Evolutionary conservation across 2,113 vertebrate species (phyloP).

Genomic region (Zosterops japonicus): DNA sequence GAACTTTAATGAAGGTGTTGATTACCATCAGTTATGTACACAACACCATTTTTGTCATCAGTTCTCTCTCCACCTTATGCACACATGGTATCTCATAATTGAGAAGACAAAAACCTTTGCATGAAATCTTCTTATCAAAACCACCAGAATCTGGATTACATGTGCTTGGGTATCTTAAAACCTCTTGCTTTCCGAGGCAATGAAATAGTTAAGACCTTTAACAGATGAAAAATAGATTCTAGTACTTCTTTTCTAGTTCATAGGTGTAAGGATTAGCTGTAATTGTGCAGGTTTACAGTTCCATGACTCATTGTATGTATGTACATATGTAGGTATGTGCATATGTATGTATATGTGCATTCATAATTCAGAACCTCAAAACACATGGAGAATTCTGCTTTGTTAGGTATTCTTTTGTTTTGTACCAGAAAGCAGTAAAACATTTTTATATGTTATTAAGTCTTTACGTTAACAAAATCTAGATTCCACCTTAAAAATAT

Average conservation of each 20-base stretch:
- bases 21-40: background rate
- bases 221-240: conserved; percentile 4
- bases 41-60: background rate
- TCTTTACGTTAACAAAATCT: conserved; percentile 76
- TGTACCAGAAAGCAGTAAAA: conserved; percentile 64
- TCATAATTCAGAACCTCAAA: conserved; percentile 58
- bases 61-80: background rate
- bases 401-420: background rate
- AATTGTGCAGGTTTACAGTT: conserved; percentile 56
- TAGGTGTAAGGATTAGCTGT: background rate
- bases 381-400: conserved; percentile 52
- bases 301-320: conserved; percentile 26
- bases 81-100: background rate
- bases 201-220: conserved; percentile 32
- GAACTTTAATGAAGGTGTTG: background rate
- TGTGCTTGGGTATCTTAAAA: background rate
- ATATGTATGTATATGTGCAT: background rate
- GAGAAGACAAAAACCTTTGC: background rate
- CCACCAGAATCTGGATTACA: background rate
- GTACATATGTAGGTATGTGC: background rate
- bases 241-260: background rate
- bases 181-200: background rate
- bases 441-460: conserved; percentile 73
- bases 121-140: background rate
- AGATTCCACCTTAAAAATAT: conserved; percentile 92